Evolutionary conservation across 2,797 vertebrate species (phyloP).

Genomic region (Chelon labrosus): DNA sequence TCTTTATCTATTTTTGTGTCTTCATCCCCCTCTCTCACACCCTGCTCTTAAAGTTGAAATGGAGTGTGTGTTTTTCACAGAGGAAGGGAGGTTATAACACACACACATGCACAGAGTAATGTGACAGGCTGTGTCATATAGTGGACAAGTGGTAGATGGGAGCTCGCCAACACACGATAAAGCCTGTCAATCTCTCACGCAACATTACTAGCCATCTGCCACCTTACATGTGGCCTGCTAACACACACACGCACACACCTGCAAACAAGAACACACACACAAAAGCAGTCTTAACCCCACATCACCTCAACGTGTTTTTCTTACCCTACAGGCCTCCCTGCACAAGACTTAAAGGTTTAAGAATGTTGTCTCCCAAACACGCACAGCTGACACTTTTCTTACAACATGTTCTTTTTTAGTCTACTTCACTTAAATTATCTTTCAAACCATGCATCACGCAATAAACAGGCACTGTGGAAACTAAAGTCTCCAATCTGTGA

Average conservation of each 20-base stretch:
- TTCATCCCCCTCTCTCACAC: slow-evolving; percentile 34
- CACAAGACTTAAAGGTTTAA: slow-evolving; percentile 33
- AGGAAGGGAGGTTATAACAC: too few species aligned
- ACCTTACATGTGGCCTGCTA: slow-evolving; percentile 49
- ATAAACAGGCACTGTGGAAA: too few species aligned
- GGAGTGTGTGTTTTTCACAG: slow-evolving; percentile 31
- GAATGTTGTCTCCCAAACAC: slow-evolving; percentile 46
- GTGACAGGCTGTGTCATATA: slow-evolving; percentile 76
- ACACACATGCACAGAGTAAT: too few species aligned
- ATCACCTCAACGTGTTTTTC: slow-evolving; percentile 43
- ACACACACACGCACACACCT: slow-evolving; percentile 23
- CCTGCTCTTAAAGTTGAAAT: slow-evolving; percentile 59
- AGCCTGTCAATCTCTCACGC: slow-evolving; percentile 75
- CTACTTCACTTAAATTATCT: slow-evolving; percentile 12
- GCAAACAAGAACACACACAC: slow-evolving; percentile 15
- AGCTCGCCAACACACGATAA: slow-evolving; percentile 67
- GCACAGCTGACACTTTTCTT: slow-evolving; percentile 4
- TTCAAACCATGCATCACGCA: slow-evolving; percentile 11
- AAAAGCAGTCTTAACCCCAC: slow-evolving; percentile 27
- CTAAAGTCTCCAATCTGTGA: too few species aligned
- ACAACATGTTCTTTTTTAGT: slow-evolving; percentile 4
- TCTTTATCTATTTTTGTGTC: slow-evolving; percentile 46
- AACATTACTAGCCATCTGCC: slow-evolving; percentile 43
- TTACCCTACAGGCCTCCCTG: slow-evolving; percentile 39
- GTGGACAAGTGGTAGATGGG: slow-evolving; percentile 70